These are phyloP conservation scores for Lasioglossum figueresi DNA, from an alignment of 2,888 invertebrate species.

Conservation along the genomic window DNA sequence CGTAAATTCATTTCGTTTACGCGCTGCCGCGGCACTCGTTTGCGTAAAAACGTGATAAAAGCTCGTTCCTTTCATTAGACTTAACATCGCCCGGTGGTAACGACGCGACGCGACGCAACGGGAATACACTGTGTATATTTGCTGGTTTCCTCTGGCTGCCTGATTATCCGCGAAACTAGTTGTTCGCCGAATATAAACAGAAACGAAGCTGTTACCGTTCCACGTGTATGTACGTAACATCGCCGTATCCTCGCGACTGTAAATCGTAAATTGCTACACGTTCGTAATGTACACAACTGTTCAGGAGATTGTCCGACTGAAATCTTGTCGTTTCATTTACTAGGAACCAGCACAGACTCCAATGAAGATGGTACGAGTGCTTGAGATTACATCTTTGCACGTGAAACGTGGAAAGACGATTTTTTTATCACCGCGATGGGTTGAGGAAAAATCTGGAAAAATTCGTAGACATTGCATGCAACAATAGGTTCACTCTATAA, in stretches of 20 bases:
- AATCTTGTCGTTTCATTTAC: neutral
- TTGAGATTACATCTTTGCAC: neutral
- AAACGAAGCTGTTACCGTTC: neutral
- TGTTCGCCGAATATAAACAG: neutral
- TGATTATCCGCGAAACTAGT: neutral
- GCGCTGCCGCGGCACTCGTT: slow-evolving; percentile 7
- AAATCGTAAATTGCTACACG: neutral
- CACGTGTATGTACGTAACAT: neutral
- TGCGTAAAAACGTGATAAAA: slow-evolving; percentile 15
- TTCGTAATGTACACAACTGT: neutral
- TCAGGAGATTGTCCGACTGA: neutral
- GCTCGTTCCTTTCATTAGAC: slow-evolving; percentile 9
- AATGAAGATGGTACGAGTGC: neutral
- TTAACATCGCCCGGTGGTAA: neutral
- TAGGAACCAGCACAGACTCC: neutral
- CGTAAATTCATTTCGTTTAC: slow-evolving; percentile 38
- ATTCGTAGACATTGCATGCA: neutral
- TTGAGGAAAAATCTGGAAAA: neutral
- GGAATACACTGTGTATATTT: neutral
- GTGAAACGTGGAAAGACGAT: neutral
- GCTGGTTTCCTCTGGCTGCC: neutral
- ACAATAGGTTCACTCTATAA: neutral
- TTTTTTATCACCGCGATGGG: neutral
- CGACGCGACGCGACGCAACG: neutral
- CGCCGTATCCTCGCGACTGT: neutral